phyloP scores from a whole-genome alignment of 64 coral and sea anemone genomes.

The Hydrozoanthus tunicans region DNA sequence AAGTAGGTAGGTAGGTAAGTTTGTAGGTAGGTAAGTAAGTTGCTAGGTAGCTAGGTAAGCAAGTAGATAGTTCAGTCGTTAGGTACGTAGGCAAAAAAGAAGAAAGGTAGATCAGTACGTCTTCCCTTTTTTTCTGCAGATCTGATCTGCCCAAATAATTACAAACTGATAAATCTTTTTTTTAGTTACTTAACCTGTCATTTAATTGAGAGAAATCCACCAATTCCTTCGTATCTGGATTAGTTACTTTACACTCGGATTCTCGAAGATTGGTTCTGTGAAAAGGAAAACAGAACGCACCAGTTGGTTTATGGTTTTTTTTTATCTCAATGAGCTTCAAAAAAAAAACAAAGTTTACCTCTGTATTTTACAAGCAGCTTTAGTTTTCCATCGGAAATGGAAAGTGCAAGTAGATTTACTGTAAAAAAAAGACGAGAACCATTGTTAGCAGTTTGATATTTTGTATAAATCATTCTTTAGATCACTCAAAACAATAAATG shows the following conservation, averaged over 20 bases:
- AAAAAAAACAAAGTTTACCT: constrained; percentile 3
- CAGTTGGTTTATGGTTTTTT: not conserved
- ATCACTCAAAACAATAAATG: too few relatives aligned
- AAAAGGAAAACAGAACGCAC: not conserved
- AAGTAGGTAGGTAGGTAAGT: too few relatives aligned
- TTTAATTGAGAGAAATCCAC: constrained; percentile 40
- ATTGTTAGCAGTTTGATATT: not conserved
- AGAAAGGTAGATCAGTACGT: too few relatives aligned
- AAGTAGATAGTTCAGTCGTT: too few relatives aligned
- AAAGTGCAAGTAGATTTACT: constrained; percentile 23
- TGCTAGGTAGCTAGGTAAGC: too few relatives aligned
- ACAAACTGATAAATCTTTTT: too few relatives aligned
- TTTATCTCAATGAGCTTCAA: too few relatives aligned
- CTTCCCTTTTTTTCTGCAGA: too few relatives aligned
- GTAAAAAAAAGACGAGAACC: not conserved
- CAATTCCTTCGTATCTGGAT: constrained; percentile 14
- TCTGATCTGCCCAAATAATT: too few relatives aligned
- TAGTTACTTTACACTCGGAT: constrained; percentile 23
- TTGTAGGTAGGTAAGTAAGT: too few relatives aligned
- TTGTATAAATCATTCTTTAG: too few relatives aligned
- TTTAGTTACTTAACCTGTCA: not conserved
- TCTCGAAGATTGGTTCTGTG: not conserved
- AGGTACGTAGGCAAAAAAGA: too few relatives aligned
- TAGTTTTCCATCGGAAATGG: constrained; percentile 43
- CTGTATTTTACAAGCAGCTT: constrained; percentile 38